Conservation (phyloP, 2,797 vertebrate species). For the Pelodytes ibericus region DNA sequence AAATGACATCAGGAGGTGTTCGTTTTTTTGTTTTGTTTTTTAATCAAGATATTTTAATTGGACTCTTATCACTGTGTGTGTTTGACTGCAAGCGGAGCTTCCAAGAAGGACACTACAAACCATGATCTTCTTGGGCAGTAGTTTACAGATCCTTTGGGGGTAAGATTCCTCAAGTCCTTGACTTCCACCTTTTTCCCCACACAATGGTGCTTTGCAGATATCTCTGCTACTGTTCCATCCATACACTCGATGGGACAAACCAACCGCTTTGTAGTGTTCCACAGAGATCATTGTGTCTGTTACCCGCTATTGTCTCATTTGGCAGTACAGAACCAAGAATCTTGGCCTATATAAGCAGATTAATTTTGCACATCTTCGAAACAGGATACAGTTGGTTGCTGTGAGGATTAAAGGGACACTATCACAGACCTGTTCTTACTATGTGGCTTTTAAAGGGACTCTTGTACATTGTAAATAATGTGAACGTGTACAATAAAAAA, state of each 20-base stretch:
- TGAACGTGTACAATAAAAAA: too few species aligned
- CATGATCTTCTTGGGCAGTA: not conserved
- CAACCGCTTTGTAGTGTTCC: not conserved
- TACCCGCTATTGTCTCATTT: not conserved
- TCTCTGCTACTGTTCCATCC: not conserved
- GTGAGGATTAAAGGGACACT: not conserved
- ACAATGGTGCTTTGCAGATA: slow-evolving; percentile 18
- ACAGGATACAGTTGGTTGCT: not conserved
- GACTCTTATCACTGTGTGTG: not conserved
- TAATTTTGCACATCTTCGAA: too few species aligned
- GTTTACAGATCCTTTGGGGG: not conserved
- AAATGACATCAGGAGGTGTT: not conserved
- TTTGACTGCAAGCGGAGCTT: not conserved
- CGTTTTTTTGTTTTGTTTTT: not conserved
- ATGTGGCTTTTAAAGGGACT: too few species aligned
- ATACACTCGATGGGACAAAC: not conserved
- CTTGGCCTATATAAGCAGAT: not conserved
- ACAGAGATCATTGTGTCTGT: not conserved
- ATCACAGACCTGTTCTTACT: not conserved
- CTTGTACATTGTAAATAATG: too few species aligned
- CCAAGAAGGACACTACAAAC: not conserved
- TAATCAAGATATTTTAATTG: slow-evolving; percentile 20
- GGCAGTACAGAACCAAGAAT: not conserved
- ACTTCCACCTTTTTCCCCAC: not conserved
- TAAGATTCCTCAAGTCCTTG: not conserved